Conservation (phyloP, 2,797 vertebrate genomes). For the Cheirogaleus major region DNA sequence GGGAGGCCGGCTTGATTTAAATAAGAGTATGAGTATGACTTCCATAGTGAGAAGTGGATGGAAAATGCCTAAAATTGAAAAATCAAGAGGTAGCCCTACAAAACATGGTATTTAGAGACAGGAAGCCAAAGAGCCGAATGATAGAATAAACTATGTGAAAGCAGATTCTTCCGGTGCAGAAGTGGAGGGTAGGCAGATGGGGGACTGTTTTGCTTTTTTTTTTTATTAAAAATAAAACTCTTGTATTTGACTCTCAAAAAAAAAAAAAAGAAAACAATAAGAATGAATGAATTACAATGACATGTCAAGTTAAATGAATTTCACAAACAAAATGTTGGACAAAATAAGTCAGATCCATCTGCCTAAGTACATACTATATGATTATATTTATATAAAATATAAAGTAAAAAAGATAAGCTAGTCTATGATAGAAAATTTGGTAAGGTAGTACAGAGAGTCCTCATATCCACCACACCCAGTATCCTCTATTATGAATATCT, state of each 20-base stretch:
- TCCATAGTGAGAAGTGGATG: not conserved
- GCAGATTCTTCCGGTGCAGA: not conserved
- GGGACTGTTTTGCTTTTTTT: not conserved
- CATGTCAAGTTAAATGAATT: not conserved
- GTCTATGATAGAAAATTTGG: too few species aligned
- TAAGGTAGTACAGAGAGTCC: too few species aligned
- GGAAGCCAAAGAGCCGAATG: not conserved
- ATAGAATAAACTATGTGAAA: not conserved
- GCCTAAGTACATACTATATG: not conserved
- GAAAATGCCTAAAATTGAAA: conserved; percentile 48
- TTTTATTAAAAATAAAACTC: not conserved
- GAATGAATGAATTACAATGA: not conserved
- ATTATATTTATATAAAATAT: too few species aligned
- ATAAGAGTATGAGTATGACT: not conserved
- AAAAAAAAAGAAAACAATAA: too few species aligned
- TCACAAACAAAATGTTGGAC: not conserved
- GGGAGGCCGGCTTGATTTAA: not conserved
- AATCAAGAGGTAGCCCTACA: not conserved
- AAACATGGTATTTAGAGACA: not conserved
- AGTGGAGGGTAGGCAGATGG: not conserved
- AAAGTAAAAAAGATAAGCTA: too few species aligned
- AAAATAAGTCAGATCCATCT: not conserved
- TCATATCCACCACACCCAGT: too few species aligned
- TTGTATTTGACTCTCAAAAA: not conserved
- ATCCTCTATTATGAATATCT: too few species aligned